phyloP scores from a whole-genome alignment of 2,888 invertebrate species.

The Tridacna crocea region DNA sequence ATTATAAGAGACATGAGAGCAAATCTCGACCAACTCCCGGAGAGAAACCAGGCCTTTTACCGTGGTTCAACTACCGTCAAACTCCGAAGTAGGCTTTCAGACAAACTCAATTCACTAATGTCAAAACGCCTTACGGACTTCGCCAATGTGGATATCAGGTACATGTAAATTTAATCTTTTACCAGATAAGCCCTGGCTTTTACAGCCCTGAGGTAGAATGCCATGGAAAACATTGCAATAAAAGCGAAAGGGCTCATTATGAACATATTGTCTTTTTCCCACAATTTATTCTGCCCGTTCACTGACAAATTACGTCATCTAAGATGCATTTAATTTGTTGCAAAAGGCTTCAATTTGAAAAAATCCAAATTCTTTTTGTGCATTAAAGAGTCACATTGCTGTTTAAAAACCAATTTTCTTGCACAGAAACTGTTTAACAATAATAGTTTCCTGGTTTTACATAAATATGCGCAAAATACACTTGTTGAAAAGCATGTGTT shows the following conservation, averaged over 20 bases:
- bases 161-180: background rate
- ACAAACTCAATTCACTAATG: background rate
- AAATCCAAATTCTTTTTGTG: no score
- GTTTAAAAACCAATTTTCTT: no score
- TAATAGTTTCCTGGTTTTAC: no score
- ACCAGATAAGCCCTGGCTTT: background rate
- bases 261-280: background rate
- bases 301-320: background rate
- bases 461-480: no score
- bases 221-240: background rate
- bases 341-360: no score
- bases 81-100: background rate
- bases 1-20: no score
- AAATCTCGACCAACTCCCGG: no score
- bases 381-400: no score
- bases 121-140: background rate
- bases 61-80: background rate
- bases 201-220: background rate
- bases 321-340: no score
- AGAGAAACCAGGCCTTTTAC: no score
- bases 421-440: no score
- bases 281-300: background rate
- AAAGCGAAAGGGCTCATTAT: background rate
- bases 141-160: background rate
- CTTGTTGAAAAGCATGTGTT: no score